phyloP scores from a whole-genome alignment of 2,113 vertebrate species.

The Rhinolophus sinicus region DNA sequence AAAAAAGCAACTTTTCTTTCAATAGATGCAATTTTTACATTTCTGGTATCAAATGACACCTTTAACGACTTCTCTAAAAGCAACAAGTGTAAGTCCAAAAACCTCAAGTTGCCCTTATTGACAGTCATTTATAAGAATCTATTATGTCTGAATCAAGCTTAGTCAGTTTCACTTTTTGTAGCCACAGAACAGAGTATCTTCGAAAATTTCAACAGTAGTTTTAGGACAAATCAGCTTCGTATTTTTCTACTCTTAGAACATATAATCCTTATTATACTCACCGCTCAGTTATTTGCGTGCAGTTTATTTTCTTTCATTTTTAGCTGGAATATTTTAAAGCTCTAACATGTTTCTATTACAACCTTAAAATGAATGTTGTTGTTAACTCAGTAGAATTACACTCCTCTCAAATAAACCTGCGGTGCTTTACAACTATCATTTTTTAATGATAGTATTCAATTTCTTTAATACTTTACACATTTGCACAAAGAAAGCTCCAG shows the following conservation, averaged over 20 bases:
- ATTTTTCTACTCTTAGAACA: neutral
- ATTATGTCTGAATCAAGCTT: neutral
- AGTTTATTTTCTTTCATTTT: constrained; percentile 11
- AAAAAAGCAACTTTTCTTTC: neutral
- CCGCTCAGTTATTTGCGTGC: neutral
- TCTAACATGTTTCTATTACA: neutral
- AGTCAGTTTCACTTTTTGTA: neutral
- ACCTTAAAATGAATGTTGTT: constrained; percentile 18
- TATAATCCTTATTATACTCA: neutral
- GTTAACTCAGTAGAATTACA: neutral
- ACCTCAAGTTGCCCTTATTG: neutral
- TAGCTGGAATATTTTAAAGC: neutral
- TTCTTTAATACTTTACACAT: neutral
- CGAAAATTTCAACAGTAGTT: neutral
- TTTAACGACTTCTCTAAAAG: neutral
- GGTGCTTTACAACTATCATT: neutral
- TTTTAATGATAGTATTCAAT: neutral
- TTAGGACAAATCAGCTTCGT: neutral
- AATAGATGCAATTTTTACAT: neutral
- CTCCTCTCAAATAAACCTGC: constrained; percentile 32
- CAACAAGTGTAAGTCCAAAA: neutral
- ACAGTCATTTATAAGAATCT: constrained; percentile 10
- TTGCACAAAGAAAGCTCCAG: neutral
- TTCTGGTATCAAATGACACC: neutral
- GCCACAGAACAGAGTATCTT: neutral